These are phyloP conservation scores for Perodicticus potto DNA, from an alignment of 2,797 vertebrate genomes.

Conservation along the genomic window DNA sequence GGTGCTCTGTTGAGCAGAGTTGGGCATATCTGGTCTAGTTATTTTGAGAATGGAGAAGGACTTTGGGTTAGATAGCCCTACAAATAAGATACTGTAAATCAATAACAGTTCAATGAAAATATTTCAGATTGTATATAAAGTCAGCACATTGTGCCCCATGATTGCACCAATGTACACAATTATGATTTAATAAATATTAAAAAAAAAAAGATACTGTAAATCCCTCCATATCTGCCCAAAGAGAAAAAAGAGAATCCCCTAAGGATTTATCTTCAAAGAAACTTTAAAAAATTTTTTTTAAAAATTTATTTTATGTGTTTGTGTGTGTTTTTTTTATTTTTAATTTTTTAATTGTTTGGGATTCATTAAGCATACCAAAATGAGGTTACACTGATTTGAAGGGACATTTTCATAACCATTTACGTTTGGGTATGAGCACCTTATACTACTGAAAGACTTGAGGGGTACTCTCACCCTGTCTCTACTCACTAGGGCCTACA, in stretches of 20 bases:
- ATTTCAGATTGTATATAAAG: too few species aligned
- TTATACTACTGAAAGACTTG: not conserved
- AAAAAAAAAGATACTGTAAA: not conserved
- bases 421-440: not conserved
- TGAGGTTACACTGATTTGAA: not conserved
- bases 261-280: not conserved
- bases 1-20: not conserved
- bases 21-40: not conserved
- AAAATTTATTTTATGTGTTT: too few species aligned
- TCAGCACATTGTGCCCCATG: too few species aligned
- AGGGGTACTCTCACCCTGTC: not conserved
- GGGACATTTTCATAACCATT: not conserved
- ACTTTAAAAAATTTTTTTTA: too few species aligned
- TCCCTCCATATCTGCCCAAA: not conserved
- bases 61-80: not conserved
- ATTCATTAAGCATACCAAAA: too few species aligned
- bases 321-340: too few species aligned
- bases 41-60: slow-evolving; percentile 19
- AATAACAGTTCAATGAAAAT: too few species aligned
- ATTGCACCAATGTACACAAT: too few species aligned
- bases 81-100: not conserved
- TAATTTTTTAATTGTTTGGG: too few species aligned
- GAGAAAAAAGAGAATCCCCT: not conserved
- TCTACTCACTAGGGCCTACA: not conserved
- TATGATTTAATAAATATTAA: too few species aligned